Percentiles rank a stretch among this genome's conserved stretches.
phyloP scores from a whole-genome alignment of 2,797 vertebrate genomes.

The Spinus olivaceus region DNA sequence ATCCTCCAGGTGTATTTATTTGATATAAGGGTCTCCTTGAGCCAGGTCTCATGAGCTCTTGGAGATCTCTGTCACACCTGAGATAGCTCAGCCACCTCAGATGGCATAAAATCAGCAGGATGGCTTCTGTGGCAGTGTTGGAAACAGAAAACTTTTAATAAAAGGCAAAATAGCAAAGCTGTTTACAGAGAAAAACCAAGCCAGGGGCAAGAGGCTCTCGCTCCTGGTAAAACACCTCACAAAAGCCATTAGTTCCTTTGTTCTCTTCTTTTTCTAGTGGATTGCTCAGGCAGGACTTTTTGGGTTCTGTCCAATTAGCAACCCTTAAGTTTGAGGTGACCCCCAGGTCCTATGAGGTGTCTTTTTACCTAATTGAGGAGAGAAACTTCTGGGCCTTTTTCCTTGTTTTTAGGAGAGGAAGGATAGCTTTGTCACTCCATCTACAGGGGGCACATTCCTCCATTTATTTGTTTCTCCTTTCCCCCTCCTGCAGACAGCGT shows the following conservation, averaged over 20 bases:
- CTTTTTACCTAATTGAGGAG: not conserved
- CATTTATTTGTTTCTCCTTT: not conserved
- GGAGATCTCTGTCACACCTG: not conserved
- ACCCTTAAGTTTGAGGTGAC: not conserved
- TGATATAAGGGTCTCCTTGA: not conserved
- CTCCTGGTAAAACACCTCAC: not conserved
- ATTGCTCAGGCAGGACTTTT: not conserved
- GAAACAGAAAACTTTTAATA: not conserved
- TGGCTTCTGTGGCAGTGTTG: not conserved
- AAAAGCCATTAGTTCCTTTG: not conserved
- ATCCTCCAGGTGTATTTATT: not conserved
- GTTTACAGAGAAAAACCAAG: not conserved
- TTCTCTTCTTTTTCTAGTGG: not conserved
- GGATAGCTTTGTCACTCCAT: not conserved
- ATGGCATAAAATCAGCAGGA: not conserved
- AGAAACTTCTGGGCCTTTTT: not conserved
- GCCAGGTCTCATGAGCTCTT: not conserved
- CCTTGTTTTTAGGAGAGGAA: not conserved
- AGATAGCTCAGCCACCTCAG: not conserved
- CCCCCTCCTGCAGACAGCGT: conserved; percentile 74
- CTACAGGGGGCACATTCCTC: not conserved
- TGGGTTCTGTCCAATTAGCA: not conserved
- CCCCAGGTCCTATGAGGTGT: not conserved
- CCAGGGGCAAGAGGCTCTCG: rapidly evolving
- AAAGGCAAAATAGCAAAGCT: not conserved